A percentile compares a stretch with the other conserved stretches of the same genome.
These are phyloP conservation scores for Vanacampus margaritifer DNA, from an alignment of 2,113 vertebrate genomes.

Conservation along the genomic window DNA sequence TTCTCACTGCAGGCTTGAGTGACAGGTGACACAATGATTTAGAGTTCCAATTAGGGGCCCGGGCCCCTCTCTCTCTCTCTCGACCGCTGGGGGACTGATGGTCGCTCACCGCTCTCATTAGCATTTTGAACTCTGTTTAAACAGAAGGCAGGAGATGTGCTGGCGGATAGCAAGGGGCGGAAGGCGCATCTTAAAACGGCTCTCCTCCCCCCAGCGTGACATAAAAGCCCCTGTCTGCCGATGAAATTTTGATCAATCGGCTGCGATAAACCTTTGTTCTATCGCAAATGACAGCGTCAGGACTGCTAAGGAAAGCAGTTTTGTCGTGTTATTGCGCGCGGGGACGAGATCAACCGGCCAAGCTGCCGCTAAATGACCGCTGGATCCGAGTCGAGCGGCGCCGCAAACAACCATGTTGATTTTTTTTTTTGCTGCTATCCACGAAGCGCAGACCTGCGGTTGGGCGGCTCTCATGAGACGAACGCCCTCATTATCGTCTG, in stretches of 20 bases:
- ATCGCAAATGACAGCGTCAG: slow-evolving; percentile 68
- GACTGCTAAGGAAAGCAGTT: slow-evolving; percentile 74
- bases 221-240: slow-evolving; percentile 69
- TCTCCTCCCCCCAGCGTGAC: slow-evolving; percentile 55
- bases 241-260: slow-evolving; percentile 77
- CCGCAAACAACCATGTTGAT: slow-evolving; percentile 69
- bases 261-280: slow-evolving; percentile 75
- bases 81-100: slow-evolving; percentile 72
- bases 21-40: slow-evolving; percentile 80
- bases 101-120: slow-evolving; percentile 79
- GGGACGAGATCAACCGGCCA: slow-evolving; percentile 31
- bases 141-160: slow-evolving; percentile 68
- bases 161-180: slow-evolving; percentile 68
- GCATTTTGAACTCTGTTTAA: slow-evolving; percentile 85
- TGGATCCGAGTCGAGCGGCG: slow-evolving; percentile 63
- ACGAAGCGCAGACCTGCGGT: slow-evolving; percentile 33
- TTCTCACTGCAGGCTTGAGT: slow-evolving; percentile 52
- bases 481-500: slow-evolving; percentile 62
- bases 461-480: slow-evolving; percentile 46
- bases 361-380: slow-evolving; percentile 64
- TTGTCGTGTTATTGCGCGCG: slow-evolving; percentile 49
- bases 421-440: slow-evolving; percentile 40
- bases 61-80: slow-evolving; percentile 44
- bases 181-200: slow-evolving; percentile 68
- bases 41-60: slow-evolving; percentile 76